Percentiles rank a stretch among this genome's conserved stretches.
Evolutionary conservation across 1,140 invertebrate species (phyloP).

Genomic region (Drosophila virilis): DNA sequence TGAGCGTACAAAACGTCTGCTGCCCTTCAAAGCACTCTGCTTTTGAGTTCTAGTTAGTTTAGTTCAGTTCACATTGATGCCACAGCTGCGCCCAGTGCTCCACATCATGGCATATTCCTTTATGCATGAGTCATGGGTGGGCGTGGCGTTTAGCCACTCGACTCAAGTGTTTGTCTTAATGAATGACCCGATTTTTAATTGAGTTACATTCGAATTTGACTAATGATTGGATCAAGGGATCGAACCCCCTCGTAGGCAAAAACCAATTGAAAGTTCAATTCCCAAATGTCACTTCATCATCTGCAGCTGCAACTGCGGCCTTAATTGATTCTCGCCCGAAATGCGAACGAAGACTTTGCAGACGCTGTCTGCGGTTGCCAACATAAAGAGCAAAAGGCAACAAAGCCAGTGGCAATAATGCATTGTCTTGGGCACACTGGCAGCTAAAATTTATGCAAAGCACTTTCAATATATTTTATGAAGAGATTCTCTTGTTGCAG

Average conservation of each 20-base stretch:
- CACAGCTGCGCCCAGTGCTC: conserved; percentile 14
- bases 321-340: conserved; percentile 62
- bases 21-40: background rate
- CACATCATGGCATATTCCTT: conserved; percentile 37
- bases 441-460: conserved; percentile 54
- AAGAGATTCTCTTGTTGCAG: conserved; percentile 48
- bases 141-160: background rate
- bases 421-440: conserved; percentile 29
- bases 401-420: conserved; percentile 28
- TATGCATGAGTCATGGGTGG: conserved; percentile 26
- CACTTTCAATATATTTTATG: conserved; percentile 71
- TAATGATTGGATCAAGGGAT: conserved; percentile 10
- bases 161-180: conserved; percentile 22
- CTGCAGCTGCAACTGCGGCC: conserved; percentile 19
- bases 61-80: conserved; percentile 11
- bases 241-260: background rate
- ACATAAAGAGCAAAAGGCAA: conserved; percentile 14
- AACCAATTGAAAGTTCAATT: conserved; percentile 24
- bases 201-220: conserved; percentile 22
- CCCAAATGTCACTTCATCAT: conserved; percentile 12
- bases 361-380: background rate
- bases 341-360: too few relatives aligned
- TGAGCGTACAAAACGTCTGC: conserved; percentile 8
- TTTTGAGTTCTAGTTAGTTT: conserved; percentile 7
- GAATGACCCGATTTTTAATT: conserved; percentile 35